Base-by-base conservation (phyloP, 2,888 invertebrate genomes). In the Amphiduros pacificus region DNA sequence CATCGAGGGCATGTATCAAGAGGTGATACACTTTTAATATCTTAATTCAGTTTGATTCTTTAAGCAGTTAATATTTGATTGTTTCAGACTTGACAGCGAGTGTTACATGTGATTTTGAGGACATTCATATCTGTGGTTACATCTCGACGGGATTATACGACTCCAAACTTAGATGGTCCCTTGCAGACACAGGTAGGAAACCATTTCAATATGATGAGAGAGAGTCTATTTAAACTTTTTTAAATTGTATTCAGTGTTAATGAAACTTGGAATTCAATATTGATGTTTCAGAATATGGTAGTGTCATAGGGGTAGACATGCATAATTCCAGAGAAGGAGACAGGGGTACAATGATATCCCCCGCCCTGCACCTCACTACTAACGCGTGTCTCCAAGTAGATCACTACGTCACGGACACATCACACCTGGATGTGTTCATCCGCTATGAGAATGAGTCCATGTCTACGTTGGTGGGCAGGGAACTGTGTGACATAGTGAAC, bases 51-150 rank as follows among this genome's bases (percentile, higher is more conserved):
- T 36, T 36, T 9, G 36, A 36, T 36, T 9, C 17, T 36, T 11
- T 9, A 36, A 36, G 9, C 11, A 36, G 17, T 36, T 36, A 11
- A 17, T 9, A 36, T 36, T 17, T 36, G 11, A 36, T 11, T 36
- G 36, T 36, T 17, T 40, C 49, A 66, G 66, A 66, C 44, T 52
- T 59, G 22, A 64, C 66, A 2, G 53, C 24, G 24, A 54, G 48
- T 22, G 24, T 66, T 2, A 52, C 27, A 24, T 67, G 67, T 52
- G 53, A 48, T 14, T 67, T 67, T 32, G 51, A 36, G 5, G 53
- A 63, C 3, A 58, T 44, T 27, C 62, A 60, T 52, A 56, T 50
- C 26, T 67, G 67, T 32, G 67, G 67, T 5, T 67, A 61, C 36
- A 50, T 44, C 20, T n/a, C 20, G n/a, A 44, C 5, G n/a, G n/a